Conservation (phyloP, 2,113 vertebrate genomes). For the Lagenorhynchus albirostris region DNA sequence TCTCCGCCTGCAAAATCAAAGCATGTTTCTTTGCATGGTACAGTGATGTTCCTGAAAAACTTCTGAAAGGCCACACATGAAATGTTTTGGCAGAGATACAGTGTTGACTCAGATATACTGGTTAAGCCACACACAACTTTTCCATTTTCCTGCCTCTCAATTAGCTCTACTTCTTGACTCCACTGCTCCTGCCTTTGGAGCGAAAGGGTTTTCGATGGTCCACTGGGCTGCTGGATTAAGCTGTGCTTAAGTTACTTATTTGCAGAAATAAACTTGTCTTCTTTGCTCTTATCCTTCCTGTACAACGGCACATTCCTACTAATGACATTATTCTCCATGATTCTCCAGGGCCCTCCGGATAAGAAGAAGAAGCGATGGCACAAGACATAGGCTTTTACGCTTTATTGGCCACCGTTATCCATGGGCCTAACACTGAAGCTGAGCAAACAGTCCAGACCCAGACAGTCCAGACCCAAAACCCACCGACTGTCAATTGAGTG, state of each 20-base stretch:
- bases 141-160: slow-evolving; percentile 58
- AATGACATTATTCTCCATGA: slow-evolving; percentile 70
- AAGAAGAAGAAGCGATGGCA: slow-evolving; percentile 54
- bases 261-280: slow-evolving; percentile 65
- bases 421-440: not conserved
- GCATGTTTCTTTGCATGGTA: not conserved
- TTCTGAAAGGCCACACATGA: not conserved
- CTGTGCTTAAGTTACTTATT: slow-evolving; percentile 55
- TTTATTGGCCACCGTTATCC: slow-evolving; percentile 69
- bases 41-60: not conserved
- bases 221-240: slow-evolving; percentile 60
- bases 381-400: slow-evolving; percentile 58
- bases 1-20: slow-evolving; percentile 35
- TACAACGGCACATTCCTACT: slow-evolving; percentile 62
- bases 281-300: slow-evolving; percentile 57
- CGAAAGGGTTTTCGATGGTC: not conserved
- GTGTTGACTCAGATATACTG: slow-evolving; percentile 52
- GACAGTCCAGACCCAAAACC: not conserved
- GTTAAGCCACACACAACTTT: slow-evolving; percentile 35
- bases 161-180: slow-evolving; percentile 23
- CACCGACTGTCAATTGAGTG: not conserved
- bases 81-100: slow-evolving; percentile 50
- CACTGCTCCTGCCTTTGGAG: not conserved
- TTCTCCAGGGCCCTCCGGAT: slow-evolving; percentile 60
- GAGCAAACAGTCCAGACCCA: slow-evolving; percentile 55